These are phyloP conservation scores for Drosophila arizonae DNA, from an alignment of 1,140 invertebrate genomes.

Conservation along the genomic window DNA sequence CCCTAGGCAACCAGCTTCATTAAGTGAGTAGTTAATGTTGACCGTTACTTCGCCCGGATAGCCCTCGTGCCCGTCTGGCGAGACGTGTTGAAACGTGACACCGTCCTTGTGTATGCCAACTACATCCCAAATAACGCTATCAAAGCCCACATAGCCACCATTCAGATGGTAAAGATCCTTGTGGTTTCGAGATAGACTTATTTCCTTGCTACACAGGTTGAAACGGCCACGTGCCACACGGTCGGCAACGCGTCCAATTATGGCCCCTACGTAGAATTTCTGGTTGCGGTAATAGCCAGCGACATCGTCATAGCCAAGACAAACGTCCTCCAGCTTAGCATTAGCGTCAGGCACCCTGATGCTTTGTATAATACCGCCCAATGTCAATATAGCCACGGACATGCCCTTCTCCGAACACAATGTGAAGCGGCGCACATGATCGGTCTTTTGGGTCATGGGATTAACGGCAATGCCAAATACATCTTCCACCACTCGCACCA, in stretches of 20 bases:
- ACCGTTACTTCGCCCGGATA: slow-evolving; percentile 91
- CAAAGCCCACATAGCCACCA: slow-evolving; percentile 93
- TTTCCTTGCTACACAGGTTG: slow-evolving; percentile 86
- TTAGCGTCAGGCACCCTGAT: slow-evolving; percentile 89
- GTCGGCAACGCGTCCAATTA: slow-evolving; percentile 94
- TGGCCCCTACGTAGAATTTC: slow-evolving; percentile 92
- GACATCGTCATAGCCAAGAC: slow-evolving; percentile 91
- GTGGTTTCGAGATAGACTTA: slow-evolving; percentile 88
- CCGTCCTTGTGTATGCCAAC: slow-evolving; percentile 79
- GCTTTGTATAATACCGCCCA: slow-evolving; percentile 90
- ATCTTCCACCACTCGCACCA: slow-evolving; percentile 77
- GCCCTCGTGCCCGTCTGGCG: slow-evolving; percentile 92
- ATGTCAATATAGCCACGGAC: slow-evolving; percentile 85
- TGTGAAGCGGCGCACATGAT: slow-evolving; percentile 84
- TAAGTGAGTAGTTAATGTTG: slow-evolving; percentile 89
- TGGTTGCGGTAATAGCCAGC: slow-evolving; percentile 84
- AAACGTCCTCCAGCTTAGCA: slow-evolving; percentile 87
- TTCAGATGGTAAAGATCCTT: slow-evolving; percentile 89
- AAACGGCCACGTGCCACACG: slow-evolving; percentile 89
- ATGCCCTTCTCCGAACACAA: slow-evolving; percentile 85
- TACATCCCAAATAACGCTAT: slow-evolving; percentile 88
- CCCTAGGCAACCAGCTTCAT: slow-evolving; percentile 87
- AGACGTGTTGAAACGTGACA: slow-evolving; percentile 86
- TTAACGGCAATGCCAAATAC: slow-evolving; percentile 72
- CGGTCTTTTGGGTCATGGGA: slow-evolving; percentile 78